Evolutionary conservation across 2,888 invertebrate species (phyloP).

Genomic region (Lepidocyrtoides sp.): DNA sequence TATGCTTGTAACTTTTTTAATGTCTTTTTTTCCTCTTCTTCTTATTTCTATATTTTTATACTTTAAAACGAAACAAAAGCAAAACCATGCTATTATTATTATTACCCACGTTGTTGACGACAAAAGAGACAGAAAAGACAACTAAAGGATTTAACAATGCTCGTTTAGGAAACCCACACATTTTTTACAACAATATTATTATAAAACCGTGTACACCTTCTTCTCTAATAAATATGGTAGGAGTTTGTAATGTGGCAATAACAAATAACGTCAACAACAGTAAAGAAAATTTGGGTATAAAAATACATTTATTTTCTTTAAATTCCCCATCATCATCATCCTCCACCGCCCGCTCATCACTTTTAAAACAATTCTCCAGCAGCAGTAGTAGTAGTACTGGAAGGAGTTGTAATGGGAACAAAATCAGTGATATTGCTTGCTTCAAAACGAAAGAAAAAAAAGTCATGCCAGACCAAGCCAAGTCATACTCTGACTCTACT

Average conservation of each 20-base stretch:
- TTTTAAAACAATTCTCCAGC: slow-evolving; percentile 5
- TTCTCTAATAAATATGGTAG: slow-evolving; percentile 13
- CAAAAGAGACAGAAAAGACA: background rate
- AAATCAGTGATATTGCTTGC: slow-evolving; percentile 15
- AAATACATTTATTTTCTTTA: too few relatives aligned
- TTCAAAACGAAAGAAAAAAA: too few relatives aligned
- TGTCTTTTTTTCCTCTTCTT: too few relatives aligned
- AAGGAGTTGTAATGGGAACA: slow-evolving; percentile 11
- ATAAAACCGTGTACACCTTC: background rate
- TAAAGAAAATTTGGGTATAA: too few relatives aligned
- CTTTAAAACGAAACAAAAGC: too few relatives aligned
- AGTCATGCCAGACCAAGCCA: too few relatives aligned
- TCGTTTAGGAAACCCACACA: slow-evolving; percentile 40
- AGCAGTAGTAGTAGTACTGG: too few relatives aligned
- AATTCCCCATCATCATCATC: background rate
- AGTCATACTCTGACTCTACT: background rate
- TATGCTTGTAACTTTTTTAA: background rate
- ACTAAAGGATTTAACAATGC: slow-evolving; percentile 18
- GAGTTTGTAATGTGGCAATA: slow-evolving; percentile 62
- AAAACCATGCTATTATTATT: too few relatives aligned
- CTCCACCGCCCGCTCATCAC: background rate
- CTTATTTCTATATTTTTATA: too few relatives aligned
- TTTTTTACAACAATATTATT: too few relatives aligned
- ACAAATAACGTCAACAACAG: slow-evolving; percentile 41
- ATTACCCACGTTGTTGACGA: too few relatives aligned